Base-by-base conservation (phyloP, 2,888 invertebrate species). In the Agapostemon virescens region DNA sequence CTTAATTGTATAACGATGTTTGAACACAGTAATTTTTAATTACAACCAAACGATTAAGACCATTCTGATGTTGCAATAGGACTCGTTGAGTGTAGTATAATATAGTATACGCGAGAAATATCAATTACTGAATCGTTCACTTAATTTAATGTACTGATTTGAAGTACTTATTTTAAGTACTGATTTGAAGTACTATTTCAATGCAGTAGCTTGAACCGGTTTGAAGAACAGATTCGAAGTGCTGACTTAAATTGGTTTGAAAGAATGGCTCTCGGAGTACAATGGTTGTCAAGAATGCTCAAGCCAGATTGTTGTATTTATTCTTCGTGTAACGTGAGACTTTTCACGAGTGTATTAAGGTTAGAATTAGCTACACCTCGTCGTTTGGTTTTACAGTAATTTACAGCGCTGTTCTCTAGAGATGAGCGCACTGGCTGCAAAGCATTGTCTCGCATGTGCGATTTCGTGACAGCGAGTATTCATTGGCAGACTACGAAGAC, bases 401-500 rank as follows among this genome's bases (percentile, higher is more conserved):
- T 80, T 80, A 72, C 68, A 66, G 66, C 52, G 77, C 69, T 66
- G 74, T 67, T 81, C 75, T 75, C 74, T 68, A 52, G 72, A 45
- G 69, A 23, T 2, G 58, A 30, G 55, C 78, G 55, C 68, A 68
- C 73, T 61, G 71, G 55, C 69, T 68, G 81, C 49, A 72, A 81
- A 74, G 66, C 75, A 77, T 84, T 85, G 81, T 85, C 82, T 84
- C 82, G 77, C 74, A 73, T 74, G 72, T 70, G 77, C 68, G 71
- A 79, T 74, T 82, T 75, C 68, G 74, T 80, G 85, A 85, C 83
- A 82, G 66, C 45, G 69, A 40, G 69, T 74, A 79, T 74, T 83
- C 82, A 81, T 85, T 85, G 83, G 85, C 85, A 85, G 42, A 30
- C 74, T 66, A n/a, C 83, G 68, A 42, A 76, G 83, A 77, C 83